Base-by-base conservation (phyloP, 2,113 vertebrate species). In the Pluvialis apricaria region DNA sequence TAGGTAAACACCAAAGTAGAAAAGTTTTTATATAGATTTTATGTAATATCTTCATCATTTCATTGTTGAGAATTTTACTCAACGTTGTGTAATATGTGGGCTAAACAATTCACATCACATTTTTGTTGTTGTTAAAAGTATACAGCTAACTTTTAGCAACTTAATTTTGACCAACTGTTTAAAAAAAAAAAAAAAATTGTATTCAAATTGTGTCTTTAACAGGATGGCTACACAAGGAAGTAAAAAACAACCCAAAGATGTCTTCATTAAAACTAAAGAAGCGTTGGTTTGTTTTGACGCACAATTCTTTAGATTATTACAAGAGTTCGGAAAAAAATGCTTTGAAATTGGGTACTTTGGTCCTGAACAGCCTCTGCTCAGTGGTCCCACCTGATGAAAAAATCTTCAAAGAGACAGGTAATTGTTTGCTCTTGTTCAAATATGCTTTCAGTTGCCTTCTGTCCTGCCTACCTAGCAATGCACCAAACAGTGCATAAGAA, bases 171-270 rank as follows among this genome's bases (percentile, higher is more conserved):
- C 52, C 38, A 62, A 7, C 45, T 60, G 20, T 25, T 70, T 28
- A 10, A 83, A 62, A 61, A 51, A 69, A 90, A 45, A 28, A n/a
- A 65, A 36, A n/a, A n/a, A n/a, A n/a, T n/a, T n/a, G n/a, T n/a
- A 80, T 83, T 95, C 24, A 78, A 25, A 65, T 64, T 57, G 15
- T 96, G 51, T 85, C 42, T 94, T 90, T 91, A 32, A 82, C 94
- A 99, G 99, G 99, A 31, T 99, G 99, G 99, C 84, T 99, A 40
- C 99, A 99, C 96, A 99, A 99, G 84, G 99, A 99, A 97, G 98
- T 99, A 38, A 99, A 98, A 94, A 99, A 98, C 98, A 99, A 99
- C 60, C 98, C 98, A 5, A 99, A 98, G 91, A 97, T 97, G 96
- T 98, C 98, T 0, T 98, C 98, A 0, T 95, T 99, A 94, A 99